Conservation (phyloP, 2,888 invertebrate species). For the Plemyria rubiginata region DNA sequence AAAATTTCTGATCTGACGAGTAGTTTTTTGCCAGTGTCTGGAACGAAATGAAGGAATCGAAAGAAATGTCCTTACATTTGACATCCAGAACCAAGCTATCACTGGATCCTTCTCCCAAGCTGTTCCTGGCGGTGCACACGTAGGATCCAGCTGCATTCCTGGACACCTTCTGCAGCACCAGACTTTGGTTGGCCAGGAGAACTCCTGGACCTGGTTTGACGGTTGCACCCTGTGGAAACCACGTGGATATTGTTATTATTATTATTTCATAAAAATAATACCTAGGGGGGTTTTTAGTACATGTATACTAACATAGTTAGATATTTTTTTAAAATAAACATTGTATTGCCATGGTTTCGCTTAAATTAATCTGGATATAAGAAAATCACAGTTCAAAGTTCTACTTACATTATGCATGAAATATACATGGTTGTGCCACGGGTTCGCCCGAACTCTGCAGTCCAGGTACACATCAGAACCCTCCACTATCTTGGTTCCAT, state of each 20-base stretch:
- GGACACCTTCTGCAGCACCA: constrained; percentile 91
- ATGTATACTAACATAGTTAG: no score
- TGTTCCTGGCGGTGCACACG: constrained; percentile 91
- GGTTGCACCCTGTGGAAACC: constrained; percentile 85
- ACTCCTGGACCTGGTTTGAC: constrained; percentile 91
- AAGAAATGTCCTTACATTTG: constrained; percentile 86
- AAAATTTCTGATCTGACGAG: no score
- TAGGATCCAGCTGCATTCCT: constrained; percentile 89
- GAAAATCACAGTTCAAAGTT: neutral
- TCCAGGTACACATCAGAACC: constrained; percentile 93
- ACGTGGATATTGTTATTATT: no score
- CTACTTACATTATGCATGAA: constrained; percentile 88
- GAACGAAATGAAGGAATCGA: no score
- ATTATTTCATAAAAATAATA: no score
- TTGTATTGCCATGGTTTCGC: no score
- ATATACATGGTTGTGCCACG: constrained; percentile 88
- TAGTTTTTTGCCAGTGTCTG: no score
- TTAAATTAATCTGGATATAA: no score
- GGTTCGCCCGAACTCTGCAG: constrained; percentile 91
- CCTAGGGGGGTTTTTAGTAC: no score
- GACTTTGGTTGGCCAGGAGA: constrained; percentile 92
- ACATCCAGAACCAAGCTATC: constrained; percentile 89
- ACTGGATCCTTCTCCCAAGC: constrained; percentile 91
- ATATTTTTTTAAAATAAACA: no score
- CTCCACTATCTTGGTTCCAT: constrained; percentile 90